These are phyloP conservation scores for Lithobius niger DNA, from an alignment of 1,140 invertebrate genomes.

Conservation along the genomic window DNA sequence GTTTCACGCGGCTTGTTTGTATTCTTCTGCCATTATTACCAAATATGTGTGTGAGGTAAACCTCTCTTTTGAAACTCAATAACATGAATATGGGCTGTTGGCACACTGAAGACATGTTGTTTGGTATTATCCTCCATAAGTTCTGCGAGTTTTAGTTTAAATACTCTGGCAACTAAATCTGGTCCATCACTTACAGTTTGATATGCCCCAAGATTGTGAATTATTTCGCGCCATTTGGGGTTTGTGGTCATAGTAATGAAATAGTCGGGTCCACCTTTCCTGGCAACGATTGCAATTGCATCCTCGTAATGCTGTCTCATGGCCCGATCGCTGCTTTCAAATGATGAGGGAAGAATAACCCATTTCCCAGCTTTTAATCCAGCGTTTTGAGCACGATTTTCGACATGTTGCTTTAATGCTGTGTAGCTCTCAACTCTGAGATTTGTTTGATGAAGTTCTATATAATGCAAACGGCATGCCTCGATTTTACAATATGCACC, in stretches of 20 bases:
- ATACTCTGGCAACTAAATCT: constrained; percentile 33
- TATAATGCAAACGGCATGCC: too few relatives aligned
- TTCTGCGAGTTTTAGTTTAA: constrained; percentile 26
- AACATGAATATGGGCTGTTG: constrained; percentile 30
- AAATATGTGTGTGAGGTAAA: constrained; percentile 39
- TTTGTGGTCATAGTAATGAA: constrained; percentile 33
- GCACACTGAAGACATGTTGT: constrained; percentile 30
- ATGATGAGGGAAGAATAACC: too few relatives aligned
- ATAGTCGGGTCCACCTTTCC: constrained; percentile 12
- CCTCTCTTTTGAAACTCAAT: constrained; percentile 39
- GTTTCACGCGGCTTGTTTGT: constrained; percentile 1
- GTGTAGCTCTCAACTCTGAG: constrained; percentile 18
- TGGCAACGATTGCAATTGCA: constrained; percentile 29
- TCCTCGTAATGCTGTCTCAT: constrained; percentile 34
- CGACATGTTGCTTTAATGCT: too few relatives aligned
- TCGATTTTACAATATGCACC: constrained; percentile 35
- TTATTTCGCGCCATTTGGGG: constrained; percentile 29
- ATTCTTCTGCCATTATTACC: constrained; percentile 23
- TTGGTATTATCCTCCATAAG: constrained; percentile 25
- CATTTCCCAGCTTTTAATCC: too few relatives aligned
- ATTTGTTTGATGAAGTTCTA: constrained; percentile 30
- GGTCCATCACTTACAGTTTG: constrained; percentile 25
- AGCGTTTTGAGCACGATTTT: too few relatives aligned
- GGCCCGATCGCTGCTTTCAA: too few relatives aligned
- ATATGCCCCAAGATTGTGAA: constrained; percentile 18